Evolutionary conservation across 2,888 invertebrate genomes (phyloP), one percentile per base, ranked within the genome.

Genomic region (Amphipoea oculea): DNA sequence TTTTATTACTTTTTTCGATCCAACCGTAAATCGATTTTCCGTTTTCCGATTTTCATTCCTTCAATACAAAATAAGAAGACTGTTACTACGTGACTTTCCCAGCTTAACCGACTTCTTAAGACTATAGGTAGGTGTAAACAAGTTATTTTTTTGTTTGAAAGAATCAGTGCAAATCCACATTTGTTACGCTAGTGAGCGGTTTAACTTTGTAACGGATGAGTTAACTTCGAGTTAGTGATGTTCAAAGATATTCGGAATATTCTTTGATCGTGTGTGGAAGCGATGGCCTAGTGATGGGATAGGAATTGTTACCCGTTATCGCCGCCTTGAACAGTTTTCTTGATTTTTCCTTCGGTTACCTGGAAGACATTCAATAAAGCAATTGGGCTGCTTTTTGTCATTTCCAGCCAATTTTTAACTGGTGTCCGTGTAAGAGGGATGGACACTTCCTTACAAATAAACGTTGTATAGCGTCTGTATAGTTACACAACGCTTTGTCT

Each of bases 151-250:
- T 73, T 77, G 23, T 42, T 29, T 36, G 57, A 36, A 76, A 42
- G 78, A 88, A 88, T 88, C 88, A 86, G 88, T 89, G 88, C 88
- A 88, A 88, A 88, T 88, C 87, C 82, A 83, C 82, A 86, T 83
- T 88, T 84, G 87, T 82, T 84, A 84, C 88, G 89, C 80, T 86
- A 67, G 67, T 88, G 65, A 80, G 57, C 82, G 84, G 74, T 68
- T 84, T 79, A 86, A 88, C 83, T 86, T 86, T 42, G 83, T 81
- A 23, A 88, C 76, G 84, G 88, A 69, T 75, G 83, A 82, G 54
- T 84, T 81, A 72, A 68, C 80, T 42, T 67, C 14, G 40, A 79
- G 66, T 73, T 29, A 67, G 71, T 66, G 67, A 66, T 81, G 72
- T 77, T 73, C 20, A 76, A 54, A 88, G 67, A 29, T 62, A 70